Evolutionary conservation across 2,797 vertebrate genomes (phyloP), one percentile per base, ranked within the genome.

Genomic region (Bradypodion ventrale): DNA sequence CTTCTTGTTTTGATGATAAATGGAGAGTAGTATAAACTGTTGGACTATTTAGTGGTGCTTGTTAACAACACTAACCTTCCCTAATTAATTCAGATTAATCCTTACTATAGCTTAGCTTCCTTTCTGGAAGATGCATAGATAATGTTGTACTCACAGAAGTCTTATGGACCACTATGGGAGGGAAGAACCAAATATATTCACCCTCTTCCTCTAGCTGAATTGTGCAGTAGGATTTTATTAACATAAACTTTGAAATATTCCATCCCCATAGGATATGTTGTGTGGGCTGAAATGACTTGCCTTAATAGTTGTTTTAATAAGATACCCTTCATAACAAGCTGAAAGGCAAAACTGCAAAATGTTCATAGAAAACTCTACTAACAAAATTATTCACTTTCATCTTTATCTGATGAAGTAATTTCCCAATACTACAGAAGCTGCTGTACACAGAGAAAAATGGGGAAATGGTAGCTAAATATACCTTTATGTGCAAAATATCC

Each of bases 261-360:
- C 87, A 91, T 88, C 87, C 93, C 94, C 93, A 95, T 89, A 93
- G 94, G 92, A 91, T 92, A 93, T 89, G 83, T 89, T 91, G 84
- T 92, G 83, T 90, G 89, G 35, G 92, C 83, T 95, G 94, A 95
- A 95, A 93, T 32, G 93, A 95, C 93, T 94, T 84, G 87, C 93
- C 90, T 92, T 94, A 93, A 94, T 93, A 94, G 94, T 96, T 96
- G 93, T 95, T 95, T 94, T 95, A 95, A 95, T 93, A 96, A 95
- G 95, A 95, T 95, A 96, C 90, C 86, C 88, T 93, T 95, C 94
- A 82, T 60, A 46, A 86, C 76, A 92, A 92, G 93, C 94, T 95
- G 91, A 95, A 94, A 95, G 94, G 93, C 95, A 93, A 93, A 94
- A 93, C 92, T 89, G 91, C 94, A 76, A 92, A 90, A 93, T 91